A percentile compares a stretch with the other conserved stretches of the same genome.
These are phyloP conservation scores for Watersipora subatra DNA, from an alignment of 1,140 invertebrate species.

Conservation along the genomic window DNA sequence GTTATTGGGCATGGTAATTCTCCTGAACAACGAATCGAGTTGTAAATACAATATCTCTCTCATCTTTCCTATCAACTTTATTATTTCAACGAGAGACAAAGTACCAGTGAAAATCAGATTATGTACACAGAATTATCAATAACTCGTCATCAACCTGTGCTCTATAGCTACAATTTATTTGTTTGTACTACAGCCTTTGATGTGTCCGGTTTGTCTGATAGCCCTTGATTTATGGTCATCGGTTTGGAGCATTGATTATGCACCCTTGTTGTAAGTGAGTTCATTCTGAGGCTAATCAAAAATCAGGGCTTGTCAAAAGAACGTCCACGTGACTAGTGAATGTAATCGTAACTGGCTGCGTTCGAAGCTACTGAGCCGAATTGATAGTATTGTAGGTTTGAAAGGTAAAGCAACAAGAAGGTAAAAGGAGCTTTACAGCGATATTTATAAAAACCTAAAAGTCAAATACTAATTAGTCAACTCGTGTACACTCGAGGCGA, in stretches of 20 bases:
- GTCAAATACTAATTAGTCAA: too few species aligned
- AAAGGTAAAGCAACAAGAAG: not conserved
- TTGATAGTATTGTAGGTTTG: not conserved
- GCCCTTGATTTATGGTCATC: not conserved
- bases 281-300: too few species aligned
- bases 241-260: too few species aligned
- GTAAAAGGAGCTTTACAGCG: not conserved
- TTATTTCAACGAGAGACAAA: too few species aligned
- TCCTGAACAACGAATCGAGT: too few species aligned
- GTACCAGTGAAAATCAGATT: too few species aligned
- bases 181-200: not conserved
- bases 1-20: too few species aligned
- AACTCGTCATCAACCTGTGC: not conserved
- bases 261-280: too few species aligned
- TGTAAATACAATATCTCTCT: too few species aligned
- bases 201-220: not conserved
- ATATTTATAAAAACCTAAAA: too few species aligned
- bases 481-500: too few species aligned
- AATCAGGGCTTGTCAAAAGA: not conserved
- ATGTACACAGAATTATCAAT: not conserved
- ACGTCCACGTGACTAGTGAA: not conserved
- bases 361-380: not conserved
- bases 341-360: not conserved
- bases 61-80: too few species aligned
- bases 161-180: not conserved